phyloP scores from a whole-genome alignment of 1,140 invertebrate genomes.

The Drosophila orosa region DNA sequence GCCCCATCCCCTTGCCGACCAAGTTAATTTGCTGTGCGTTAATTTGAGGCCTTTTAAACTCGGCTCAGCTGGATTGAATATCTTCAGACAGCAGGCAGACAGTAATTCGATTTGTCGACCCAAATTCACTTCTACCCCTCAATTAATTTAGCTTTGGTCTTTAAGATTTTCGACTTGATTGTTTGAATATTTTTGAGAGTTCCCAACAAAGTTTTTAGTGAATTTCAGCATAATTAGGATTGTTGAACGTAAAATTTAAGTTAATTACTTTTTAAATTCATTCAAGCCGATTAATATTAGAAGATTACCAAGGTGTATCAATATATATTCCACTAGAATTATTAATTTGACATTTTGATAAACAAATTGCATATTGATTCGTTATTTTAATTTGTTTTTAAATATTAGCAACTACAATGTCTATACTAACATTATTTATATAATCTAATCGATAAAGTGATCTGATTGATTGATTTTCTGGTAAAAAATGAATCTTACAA shows the following conservation, averaged over 20 bases:
- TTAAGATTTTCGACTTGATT: slow-evolving; percentile 15
- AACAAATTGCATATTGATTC: no score
- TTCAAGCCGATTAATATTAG: background rate
- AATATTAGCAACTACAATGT: no score
- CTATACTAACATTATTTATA: no score
- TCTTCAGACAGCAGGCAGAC: slow-evolving; percentile 71
- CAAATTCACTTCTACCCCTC: slow-evolving; percentile 15
- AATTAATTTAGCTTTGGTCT: slow-evolving; percentile 25
- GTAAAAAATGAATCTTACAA: no score
- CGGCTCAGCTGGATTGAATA: slow-evolving; percentile 64
- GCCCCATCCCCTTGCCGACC: slow-evolving; percentile 1
- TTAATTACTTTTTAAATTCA: background rate
- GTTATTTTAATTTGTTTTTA: no score
- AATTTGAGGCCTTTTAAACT: slow-evolving; percentile 65
- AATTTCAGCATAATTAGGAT: background rate
- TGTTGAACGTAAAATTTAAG: background rate
- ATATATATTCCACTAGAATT: no score
- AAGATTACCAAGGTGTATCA: no score
- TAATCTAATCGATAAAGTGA: no score
- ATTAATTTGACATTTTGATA: no score
- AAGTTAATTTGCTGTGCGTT: slow-evolving; percentile 71
- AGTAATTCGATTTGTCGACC: slow-evolving; percentile 72
- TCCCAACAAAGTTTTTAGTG: background rate
- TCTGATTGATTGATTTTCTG: no score
- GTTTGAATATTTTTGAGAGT: background rate